Conservation (phyloP, 2,113 vertebrate species). For the Mus spicilegus region DNA sequence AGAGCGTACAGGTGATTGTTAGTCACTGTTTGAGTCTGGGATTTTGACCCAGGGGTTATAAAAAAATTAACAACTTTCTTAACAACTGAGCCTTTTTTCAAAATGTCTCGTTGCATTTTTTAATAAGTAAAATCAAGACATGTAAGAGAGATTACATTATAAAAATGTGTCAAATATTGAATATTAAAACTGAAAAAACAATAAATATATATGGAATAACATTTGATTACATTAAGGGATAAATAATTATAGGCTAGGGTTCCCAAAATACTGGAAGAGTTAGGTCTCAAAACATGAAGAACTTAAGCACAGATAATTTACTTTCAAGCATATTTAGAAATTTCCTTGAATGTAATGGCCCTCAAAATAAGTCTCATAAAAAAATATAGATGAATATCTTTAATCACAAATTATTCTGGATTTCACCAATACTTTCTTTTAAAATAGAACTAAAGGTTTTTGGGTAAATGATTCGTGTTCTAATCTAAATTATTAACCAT, state of each 20-base stretch:
- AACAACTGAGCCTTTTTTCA: neutral
- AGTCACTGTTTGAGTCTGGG: neutral
- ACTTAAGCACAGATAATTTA: neutral
- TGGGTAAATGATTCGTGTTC: neutral
- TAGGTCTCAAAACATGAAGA: neutral
- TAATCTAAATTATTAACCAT: neutral
- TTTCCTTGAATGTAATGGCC: neutral
- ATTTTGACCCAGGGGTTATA: neutral
- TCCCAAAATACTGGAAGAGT: neutral
- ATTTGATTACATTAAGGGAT: neutral
- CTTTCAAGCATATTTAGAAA: neutral
- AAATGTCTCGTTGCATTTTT: neutral
- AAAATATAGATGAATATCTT: neutral
- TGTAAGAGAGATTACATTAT: neutral
- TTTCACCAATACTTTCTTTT: neutral
- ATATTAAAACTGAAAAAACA: neutral
- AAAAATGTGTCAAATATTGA: neutral
- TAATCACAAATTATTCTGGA: neutral
- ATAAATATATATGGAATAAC: neutral
- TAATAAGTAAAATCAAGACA: neutral
- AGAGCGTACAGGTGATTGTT: neutral
- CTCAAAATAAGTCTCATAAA: neutral
- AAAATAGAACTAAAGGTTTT: neutral
- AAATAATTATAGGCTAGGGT: neutral
- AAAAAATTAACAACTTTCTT: neutral